Conservation (phyloP, 1,140 invertebrate species). For the Cyclargus thomasi region DNA sequence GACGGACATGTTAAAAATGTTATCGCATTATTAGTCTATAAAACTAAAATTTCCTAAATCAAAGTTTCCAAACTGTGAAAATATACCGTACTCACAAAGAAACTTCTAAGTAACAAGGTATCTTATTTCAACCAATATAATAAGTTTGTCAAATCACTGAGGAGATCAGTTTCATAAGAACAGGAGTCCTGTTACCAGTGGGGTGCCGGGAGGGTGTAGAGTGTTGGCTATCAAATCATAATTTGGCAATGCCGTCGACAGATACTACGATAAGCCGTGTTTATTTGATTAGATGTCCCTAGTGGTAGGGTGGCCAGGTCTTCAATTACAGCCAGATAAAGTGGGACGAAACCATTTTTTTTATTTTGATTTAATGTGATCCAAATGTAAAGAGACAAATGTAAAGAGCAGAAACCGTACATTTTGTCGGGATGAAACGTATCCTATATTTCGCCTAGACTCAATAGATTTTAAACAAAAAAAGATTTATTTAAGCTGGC, state of each 20-base stretch:
- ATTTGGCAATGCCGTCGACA: conserved; percentile 57
- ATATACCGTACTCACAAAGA: neutral
- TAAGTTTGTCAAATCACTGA: neutral
- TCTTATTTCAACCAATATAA: neutral
- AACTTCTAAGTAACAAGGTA: neutral
- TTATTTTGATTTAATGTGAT: too few relatives aligned
- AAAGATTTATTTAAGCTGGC: too few relatives aligned
- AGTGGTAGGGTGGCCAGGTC: conserved; percentile 36
- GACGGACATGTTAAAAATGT: too few relatives aligned
- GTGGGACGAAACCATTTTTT: neutral
- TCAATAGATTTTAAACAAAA: too few relatives aligned
- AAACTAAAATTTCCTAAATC: too few relatives aligned
- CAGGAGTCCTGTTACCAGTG: neutral
- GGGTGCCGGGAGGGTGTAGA: conserved; percentile 9
- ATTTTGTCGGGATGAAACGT: too few relatives aligned
- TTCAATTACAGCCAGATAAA: neutral
- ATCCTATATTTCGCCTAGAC: too few relatives aligned
- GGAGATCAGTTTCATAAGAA: neutral
- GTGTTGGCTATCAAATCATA: conserved; percentile 61
- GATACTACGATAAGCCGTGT: conserved; percentile 49
- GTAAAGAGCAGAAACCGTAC: too few relatives aligned
- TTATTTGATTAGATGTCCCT: conserved; percentile 59
- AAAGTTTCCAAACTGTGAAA: neutral
- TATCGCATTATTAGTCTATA: too few relatives aligned
- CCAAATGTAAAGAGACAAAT: too few relatives aligned